phyloP scores from a whole-genome alignment of 2,113 vertebrate species.

The Butastur rufipennis region DNA sequence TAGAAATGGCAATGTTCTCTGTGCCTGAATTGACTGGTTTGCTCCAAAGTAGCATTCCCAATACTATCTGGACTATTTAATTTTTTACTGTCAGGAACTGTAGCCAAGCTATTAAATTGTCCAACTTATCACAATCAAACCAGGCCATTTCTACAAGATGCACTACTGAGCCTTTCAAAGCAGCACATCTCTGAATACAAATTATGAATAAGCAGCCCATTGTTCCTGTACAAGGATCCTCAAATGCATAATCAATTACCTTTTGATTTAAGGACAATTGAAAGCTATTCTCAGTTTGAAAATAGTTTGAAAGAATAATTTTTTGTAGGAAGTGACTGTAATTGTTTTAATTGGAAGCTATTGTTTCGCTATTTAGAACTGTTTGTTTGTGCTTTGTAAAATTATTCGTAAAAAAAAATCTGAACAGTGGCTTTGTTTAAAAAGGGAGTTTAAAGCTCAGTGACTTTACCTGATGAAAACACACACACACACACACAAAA shows the following conservation, averaged over 20 bases:
- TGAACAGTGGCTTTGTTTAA: neutral
- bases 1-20: neutral
- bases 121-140: neutral
- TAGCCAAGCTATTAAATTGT: neutral
- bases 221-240: neutral
- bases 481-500: neutral
- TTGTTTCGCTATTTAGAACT: neutral
- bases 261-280: conserved; percentile 22
- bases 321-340: neutral
- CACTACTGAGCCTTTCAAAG: neutral
- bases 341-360: conserved; percentile 27
- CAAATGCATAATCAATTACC: conserved; percentile 15
- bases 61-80: neutral
- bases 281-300: conserved; percentile 24
- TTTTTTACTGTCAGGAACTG: neutral
- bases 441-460: neutral
- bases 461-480: neutral
- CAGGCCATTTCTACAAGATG: neutral
- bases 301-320: neutral
- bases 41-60: neutral
- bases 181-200: neutral
- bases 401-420: neutral
- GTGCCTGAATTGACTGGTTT: neutral
- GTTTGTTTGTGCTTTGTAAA: neutral
- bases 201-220: neutral